These are phyloP conservation scores for Cephonodes hylas DNA, from an alignment of 2,888 invertebrate species.

Conservation along the genomic window DNA sequence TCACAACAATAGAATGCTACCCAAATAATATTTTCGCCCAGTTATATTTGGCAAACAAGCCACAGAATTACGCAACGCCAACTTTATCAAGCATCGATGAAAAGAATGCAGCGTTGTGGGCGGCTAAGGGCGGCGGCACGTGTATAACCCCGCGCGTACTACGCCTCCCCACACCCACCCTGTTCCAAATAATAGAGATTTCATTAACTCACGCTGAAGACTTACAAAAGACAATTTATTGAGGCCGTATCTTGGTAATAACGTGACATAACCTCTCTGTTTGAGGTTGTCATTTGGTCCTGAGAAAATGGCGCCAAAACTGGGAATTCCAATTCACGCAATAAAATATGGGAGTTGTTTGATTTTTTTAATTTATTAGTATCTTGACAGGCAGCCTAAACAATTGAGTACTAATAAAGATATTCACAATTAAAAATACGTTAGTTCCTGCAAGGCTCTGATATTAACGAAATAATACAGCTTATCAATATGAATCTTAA, in stretches of 20 bases:
- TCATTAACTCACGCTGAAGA: conserved; percentile 7
- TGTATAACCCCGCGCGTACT: conserved; percentile 34
- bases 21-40: too few species aligned
- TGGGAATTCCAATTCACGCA: too few species aligned
- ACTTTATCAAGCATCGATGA: not conserved
- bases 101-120: not conserved
- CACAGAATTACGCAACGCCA: not conserved
- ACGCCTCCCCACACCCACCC: conserved; percentile 20
- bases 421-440: too few species aligned
- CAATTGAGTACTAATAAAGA: too few species aligned
- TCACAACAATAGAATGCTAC: not conserved
- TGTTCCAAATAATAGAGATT: not conserved
- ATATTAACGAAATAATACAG: too few species aligned
- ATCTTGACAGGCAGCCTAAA: too few species aligned
- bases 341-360: too few species aligned
- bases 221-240: not conserved
- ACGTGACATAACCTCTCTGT: not conserved
- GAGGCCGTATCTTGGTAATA: not conserved
- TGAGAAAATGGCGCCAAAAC: not conserved
- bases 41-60: not conserved
- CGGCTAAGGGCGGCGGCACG: conserved; percentile 31
- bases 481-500: too few species aligned
- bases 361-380: too few species aligned
- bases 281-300: not conserved
- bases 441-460: too few species aligned